phyloP scores from a whole-genome alignment of 1,140 invertebrate species.

The Mesaphorura yosii region DNA sequence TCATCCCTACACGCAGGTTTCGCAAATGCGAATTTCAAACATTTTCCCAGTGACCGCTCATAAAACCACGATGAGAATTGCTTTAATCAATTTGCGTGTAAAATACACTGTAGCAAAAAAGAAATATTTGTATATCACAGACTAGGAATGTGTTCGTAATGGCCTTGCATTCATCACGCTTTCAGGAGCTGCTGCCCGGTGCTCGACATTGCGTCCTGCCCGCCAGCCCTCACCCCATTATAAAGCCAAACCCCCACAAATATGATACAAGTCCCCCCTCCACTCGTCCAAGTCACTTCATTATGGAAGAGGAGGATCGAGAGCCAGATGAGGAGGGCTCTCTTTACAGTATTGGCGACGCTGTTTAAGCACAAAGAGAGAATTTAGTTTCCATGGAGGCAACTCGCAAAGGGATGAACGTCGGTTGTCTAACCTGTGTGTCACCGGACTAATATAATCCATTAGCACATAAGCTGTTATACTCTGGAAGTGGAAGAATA shows the following conservation, averaged over 20 bases:
- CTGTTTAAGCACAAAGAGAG: slow-evolving; percentile 42
- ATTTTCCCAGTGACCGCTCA: too few relatives aligned
- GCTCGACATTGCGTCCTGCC: too few relatives aligned
- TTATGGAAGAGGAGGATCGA: slow-evolving; percentile 70
- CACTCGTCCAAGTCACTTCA: slow-evolving; percentile 53
- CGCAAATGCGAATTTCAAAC: too few relatives aligned
- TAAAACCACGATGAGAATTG: too few relatives aligned
- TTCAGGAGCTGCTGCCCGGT: too few relatives aligned
- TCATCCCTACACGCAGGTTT: too few relatives aligned
- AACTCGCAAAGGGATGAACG: background rate
- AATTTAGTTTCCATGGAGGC: slow-evolving; percentile 7
- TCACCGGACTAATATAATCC: slow-evolving; percentile 74
- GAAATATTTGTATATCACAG: too few relatives aligned
- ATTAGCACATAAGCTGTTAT: slow-evolving; percentile 75
- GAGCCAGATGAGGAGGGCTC: slow-evolving; percentile 71
- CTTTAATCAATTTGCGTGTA: too few relatives aligned
- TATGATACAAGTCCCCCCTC: background rate
- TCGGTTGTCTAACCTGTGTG: slow-evolving; percentile 56
- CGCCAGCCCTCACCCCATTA: slow-evolving; percentile 53
- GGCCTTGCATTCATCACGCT: too few relatives aligned
- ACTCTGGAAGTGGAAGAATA: slow-evolving; percentile 79
- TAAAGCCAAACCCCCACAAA: slow-evolving; percentile 66
- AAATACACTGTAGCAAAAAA: too few relatives aligned
- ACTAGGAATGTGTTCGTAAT: too few relatives aligned
- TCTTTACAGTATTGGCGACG: slow-evolving; percentile 73